Percentiles rank a stretch among this genome's conserved stretches.
Conservation (phyloP, 2,113 vertebrate genomes). For the Nothocercus nigrocapillus region DNA sequence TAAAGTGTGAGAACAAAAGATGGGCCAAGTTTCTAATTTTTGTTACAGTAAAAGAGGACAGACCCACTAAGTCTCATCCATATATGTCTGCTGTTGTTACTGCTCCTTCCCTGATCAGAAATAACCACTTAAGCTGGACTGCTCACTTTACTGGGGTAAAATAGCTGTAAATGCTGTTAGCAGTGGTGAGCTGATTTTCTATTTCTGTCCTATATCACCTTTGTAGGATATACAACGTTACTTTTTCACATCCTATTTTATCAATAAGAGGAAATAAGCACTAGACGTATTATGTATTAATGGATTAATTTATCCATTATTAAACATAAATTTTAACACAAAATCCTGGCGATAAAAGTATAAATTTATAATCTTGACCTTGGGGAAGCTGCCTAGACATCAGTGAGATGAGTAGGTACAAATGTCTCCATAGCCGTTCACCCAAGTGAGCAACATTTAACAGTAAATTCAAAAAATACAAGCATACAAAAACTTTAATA, state of each 20-base stretch:
- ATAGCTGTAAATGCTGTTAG: not conserved
- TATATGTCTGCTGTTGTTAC: not conserved
- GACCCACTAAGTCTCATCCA: not conserved
- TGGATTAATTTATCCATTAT: not conserved
- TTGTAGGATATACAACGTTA: not conserved
- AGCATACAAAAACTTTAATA: not conserved
- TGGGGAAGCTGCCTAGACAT: not conserved
- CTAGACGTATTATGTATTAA: not conserved
- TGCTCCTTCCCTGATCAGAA: not conserved
- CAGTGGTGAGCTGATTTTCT: not conserved
- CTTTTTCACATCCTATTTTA: fast-evolving
- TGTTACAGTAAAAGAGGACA: not conserved
- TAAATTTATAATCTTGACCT: not conserved
- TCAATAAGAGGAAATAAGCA: not conserved
- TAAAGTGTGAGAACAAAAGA: not conserved
- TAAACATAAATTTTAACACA: not conserved
- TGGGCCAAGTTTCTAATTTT: not conserved
- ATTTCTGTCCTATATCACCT: not conserved
- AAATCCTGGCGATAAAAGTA: not conserved
- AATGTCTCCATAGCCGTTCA: not conserved
- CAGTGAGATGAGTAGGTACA: not conserved
- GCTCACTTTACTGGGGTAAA: not conserved
- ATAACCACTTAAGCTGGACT: not conserved
- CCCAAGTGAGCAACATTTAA: not conserved
- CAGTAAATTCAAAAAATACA: not conserved